A percentile compares a stretch with the other conserved stretches of the same genome.
Conservation (phyloP, 2,797 vertebrate genomes). For the Decapterus maruadsi region DNA sequence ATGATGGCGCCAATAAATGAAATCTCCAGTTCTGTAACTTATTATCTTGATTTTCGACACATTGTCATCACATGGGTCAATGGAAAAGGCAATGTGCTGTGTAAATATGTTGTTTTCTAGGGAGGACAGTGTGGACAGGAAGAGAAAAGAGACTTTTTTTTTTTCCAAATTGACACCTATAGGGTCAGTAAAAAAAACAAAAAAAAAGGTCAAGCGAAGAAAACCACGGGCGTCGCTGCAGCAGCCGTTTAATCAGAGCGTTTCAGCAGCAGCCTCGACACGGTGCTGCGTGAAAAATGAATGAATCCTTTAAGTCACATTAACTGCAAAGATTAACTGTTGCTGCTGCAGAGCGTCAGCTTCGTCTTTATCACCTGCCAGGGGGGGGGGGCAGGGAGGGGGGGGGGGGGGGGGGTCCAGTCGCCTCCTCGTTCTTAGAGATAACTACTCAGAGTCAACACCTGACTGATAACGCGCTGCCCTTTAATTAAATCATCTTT, state of each 20-base stretch:
- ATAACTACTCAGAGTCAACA: conserved; percentile 31
- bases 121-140: not conserved
- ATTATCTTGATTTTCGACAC: conserved; percentile 54
- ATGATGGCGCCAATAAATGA: conserved; percentile 66
- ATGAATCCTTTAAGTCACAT: conserved; percentile 36
- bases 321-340: conserved; percentile 26
- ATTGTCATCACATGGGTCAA: conserved; percentile 52
- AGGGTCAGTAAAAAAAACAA: not conserved
- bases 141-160: not conserved
- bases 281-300: conserved; percentile 15
- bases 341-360: conserved; percentile 26
- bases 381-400: conserved; percentile 9
- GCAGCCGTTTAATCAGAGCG: conserved; percentile 13
- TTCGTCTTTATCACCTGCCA: conserved; percentile 40
- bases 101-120: conserved; percentile 23
- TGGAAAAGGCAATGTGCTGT: conserved; percentile 14
- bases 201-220: not conserved
- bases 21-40: conserved; percentile 64
- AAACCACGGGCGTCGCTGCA: not conserved
- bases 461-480: conserved; percentile 37
- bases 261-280: not conserved
- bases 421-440: not conserved
- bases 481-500: conserved; percentile 43
- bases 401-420: conserved; percentile 12
- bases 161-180: not conserved